A percentile compares a stretch with the other conserved stretches of the same genome.
These are phyloP conservation scores for Tetraneura akinire DNA, from an alignment of 1,140 invertebrate genomes.

Conservation along the genomic window DNA sequence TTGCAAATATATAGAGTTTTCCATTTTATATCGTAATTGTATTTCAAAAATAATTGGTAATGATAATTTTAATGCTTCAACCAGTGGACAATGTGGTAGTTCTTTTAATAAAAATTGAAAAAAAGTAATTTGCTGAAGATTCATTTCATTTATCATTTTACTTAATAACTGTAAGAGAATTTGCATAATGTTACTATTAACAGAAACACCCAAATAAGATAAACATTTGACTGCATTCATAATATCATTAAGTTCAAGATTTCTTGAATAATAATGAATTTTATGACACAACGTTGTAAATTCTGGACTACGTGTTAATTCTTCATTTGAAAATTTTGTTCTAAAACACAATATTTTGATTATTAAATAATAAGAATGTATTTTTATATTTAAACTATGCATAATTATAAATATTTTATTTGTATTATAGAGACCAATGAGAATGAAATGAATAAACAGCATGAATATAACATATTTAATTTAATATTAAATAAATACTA, in stretches of 20 bases:
- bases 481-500: no score
- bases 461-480: no score
- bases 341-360: constrained; percentile 51
- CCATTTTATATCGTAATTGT: constrained; percentile 62
- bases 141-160: constrained; percentile 65
- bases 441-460: no score
- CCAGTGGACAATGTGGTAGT: constrained; percentile 61
- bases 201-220: constrained; percentile 62
- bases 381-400: not conserved
- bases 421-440: not conserved
- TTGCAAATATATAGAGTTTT: constrained; percentile 60
- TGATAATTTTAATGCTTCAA: constrained; percentile 65
- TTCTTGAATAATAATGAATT: constrained; percentile 62
- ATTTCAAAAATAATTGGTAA: constrained; percentile 67
- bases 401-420: not conserved
- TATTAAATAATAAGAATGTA: not conserved
- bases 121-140: constrained; percentile 65
- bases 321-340: constrained; percentile 53
- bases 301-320: constrained; percentile 56
- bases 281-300: constrained; percentile 61
- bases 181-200: constrained; percentile 64
- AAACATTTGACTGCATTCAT: constrained; percentile 65
- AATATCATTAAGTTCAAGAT: constrained; percentile 62
- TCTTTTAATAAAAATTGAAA: constrained; percentile 63
- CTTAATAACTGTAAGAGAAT: constrained; percentile 66